Conservation (phyloP, 2,888 invertebrate species). For the Thera britannica region DNA sequence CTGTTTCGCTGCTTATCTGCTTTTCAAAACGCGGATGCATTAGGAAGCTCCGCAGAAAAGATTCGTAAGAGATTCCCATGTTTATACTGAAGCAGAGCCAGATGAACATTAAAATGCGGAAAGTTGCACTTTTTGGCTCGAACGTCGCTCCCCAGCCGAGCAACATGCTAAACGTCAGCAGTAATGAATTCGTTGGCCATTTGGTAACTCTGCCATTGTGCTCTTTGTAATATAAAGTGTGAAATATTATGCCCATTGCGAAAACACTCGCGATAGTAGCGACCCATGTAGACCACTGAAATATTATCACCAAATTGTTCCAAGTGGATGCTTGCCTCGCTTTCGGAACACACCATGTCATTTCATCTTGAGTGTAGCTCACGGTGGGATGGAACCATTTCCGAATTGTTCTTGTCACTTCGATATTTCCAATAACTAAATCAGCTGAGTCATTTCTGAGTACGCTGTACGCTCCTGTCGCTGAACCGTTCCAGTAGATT, state of each 20-base stretch:
- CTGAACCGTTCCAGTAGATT: slow-evolving; percentile 65
- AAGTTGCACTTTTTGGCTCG: slow-evolving; percentile 68
- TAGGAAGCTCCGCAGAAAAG: slow-evolving; percentile 79
- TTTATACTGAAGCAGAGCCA: slow-evolving; percentile 81
- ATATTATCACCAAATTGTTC: slow-evolving; percentile 78
- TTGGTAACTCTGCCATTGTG: slow-evolving; percentile 60
- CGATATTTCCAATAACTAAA: slow-evolving; percentile 76
- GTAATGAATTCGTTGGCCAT: slow-evolving; percentile 77
- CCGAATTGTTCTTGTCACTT: slow-evolving; percentile 72
- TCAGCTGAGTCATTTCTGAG: slow-evolving; percentile 68
- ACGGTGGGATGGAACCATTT: slow-evolving; percentile 78
- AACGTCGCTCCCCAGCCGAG: slow-evolving; percentile 77
- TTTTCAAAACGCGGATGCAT: slow-evolving; percentile 82
- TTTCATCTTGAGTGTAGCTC: slow-evolving; percentile 79
- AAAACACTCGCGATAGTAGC: slow-evolving; percentile 68
- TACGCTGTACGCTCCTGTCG: slow-evolving; percentile 68
- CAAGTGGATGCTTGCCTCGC: slow-evolving; percentile 74
- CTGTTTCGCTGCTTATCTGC: slow-evolving; percentile 76
- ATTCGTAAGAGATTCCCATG: slow-evolving; percentile 80
- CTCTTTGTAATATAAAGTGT: slow-evolving; percentile 70
- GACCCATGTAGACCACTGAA: slow-evolving; percentile 78
- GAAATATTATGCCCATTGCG: slow-evolving; percentile 70
- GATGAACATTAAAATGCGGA: slow-evolving; percentile 73
- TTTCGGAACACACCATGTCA: slow-evolving; percentile 78
- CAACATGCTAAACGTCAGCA: slow-evolving; percentile 78